Evolutionary conservation across 2,888 invertebrate genomes (phyloP), one percentile per base, ranked within the genome.

Genomic region (Nasonovia ribisnigri): DNA sequence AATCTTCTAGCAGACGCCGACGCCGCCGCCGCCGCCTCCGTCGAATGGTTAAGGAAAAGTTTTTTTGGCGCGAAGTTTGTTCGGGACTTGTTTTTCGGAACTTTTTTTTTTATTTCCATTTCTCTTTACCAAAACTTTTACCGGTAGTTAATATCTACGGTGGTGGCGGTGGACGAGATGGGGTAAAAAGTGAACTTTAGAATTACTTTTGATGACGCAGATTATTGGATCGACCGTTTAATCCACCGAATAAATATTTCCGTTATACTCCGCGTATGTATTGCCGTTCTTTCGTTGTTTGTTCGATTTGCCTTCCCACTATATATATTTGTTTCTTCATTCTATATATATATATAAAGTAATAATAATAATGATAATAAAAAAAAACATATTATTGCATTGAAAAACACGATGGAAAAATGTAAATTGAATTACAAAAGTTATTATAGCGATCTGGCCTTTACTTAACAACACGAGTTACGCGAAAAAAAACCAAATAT

Each of bases 161-260:
- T 5, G 4, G 46, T 16, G 10, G 46, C 8, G 26, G n/a, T 13
- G 48, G 26, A 11, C 11, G 84, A 36, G 67, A 6, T 20, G 84
- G 42, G 88, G 24, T 11, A 42, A 57, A 67, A 86, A 90, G 93
- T 93, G 90, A 93, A 93, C 90, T 93, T 90, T 10, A 86, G 42
- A 90, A 93, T 93, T 93, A 93, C 93, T 93, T 90, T 60, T 90
- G 93, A 93, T 90, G 93, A 93, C 90, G 89, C 43, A 86, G 93
- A 93, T 93, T 93, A 93, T 93, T 90, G 90, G 90, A 93, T 86
- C 86, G 86, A 42, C 90, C 93, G 24, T 93, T 93, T 93, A 93
- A 93, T 93, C 90, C 89, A 24, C 20, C 93, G 84, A 89, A 90
- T 90, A 86, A 90, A 93, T 90, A 93, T 93, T 90, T 93, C 93